Percentiles rank a stretch among this genome's conserved stretches.
Evolutionary conservation across 2,113 vertebrate species (phyloP).

Genomic region (Nicator chloris): DNA sequence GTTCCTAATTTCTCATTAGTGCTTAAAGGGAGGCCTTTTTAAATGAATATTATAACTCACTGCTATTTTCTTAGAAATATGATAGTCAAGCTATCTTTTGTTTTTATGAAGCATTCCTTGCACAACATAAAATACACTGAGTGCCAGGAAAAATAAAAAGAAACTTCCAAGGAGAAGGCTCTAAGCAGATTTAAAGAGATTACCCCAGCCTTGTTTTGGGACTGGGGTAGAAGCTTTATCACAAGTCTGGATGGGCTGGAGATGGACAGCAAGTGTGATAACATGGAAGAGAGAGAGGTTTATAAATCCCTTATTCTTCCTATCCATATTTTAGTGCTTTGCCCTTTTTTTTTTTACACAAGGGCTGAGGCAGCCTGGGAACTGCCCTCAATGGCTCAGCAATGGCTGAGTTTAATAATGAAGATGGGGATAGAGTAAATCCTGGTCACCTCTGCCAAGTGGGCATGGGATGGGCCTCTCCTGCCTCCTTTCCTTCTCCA

Average conservation of each 20-base stretch:
- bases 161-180: neutral
- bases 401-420: neutral
- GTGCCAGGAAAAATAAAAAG: neutral
- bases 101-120: neutral
- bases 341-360: neutral
- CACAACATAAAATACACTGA: neutral
- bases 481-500: neutral
- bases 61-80: neutral
- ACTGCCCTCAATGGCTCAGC: too few relatives aligned
- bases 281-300: rapidly evolving
- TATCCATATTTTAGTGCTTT: neutral
- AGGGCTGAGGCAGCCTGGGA: neutral
- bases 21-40: neutral
- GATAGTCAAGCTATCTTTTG: neutral
- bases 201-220: neutral
- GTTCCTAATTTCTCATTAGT: neutral
- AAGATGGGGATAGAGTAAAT: neutral
- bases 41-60: neutral
- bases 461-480: neutral
- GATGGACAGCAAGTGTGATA: neutral
- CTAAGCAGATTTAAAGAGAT: neutral
- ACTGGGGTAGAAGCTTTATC: neutral
- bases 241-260: neutral
- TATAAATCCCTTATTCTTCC: neutral
- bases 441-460: neutral